These are phyloP conservation scores for Tetramorium alpestre DNA, from an alignment of 1,140 invertebrate species.

Conservation along the genomic window DNA sequence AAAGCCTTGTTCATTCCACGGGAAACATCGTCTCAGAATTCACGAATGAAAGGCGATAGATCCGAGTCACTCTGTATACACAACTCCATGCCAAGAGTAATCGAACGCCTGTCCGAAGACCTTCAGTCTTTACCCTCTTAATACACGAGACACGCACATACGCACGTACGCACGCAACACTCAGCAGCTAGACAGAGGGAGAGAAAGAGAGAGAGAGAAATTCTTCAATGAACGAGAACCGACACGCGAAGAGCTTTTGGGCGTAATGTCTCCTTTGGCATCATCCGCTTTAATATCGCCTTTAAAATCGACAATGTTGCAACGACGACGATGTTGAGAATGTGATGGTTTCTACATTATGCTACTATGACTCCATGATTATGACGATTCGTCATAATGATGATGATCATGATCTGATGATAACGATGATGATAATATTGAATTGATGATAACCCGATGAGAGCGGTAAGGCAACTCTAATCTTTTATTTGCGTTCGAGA, in stretches of 20 bases:
- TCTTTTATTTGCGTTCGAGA: slow-evolving; percentile 59
- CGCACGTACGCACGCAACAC: slow-evolving; percentile 17
- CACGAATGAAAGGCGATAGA: background rate
- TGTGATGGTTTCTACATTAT: slow-evolving; percentile 47
- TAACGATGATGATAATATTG: slow-evolving; percentile 69
- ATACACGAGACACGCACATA: slow-evolving; percentile 4
- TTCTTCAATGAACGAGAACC: slow-evolving; percentile 53
- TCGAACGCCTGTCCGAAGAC: background rate
- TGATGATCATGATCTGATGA: slow-evolving; percentile 72
- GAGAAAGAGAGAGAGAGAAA: slow-evolving; percentile 8
- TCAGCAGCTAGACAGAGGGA: background rate
- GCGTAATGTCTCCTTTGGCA: slow-evolving; percentile 14
- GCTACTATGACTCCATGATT: slow-evolving; percentile 44
- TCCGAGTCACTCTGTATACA: slow-evolving; percentile 7
- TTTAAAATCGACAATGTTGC: slow-evolving; percentile 59
- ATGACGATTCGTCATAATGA: slow-evolving; percentile 68
- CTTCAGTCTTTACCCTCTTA: slow-evolving; percentile 16
- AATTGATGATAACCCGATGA: slow-evolving; percentile 28
- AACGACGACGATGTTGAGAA: slow-evolving; percentile 64
- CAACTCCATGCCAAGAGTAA: background rate
- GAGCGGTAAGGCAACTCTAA: slow-evolving; percentile 76
- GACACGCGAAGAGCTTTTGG: slow-evolving; percentile 65
- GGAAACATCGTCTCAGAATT: background rate
- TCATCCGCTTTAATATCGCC: slow-evolving; percentile 56
- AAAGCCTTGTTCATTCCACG: background rate